phyloP scores from a whole-genome alignment of 1,140 invertebrate genomes.

The Pectinophora gossypiella region DNA sequence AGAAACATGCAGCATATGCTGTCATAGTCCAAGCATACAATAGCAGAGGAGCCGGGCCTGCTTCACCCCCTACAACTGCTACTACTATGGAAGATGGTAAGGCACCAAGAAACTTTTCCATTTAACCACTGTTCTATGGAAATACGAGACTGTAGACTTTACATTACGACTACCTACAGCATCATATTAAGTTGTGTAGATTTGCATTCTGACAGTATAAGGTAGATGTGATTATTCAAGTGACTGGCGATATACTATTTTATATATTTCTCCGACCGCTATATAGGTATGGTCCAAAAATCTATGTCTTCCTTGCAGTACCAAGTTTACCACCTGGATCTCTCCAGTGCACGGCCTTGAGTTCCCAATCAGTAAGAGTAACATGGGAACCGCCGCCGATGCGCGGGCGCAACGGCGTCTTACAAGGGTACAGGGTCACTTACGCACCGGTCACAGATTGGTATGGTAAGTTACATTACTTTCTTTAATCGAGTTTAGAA shows the following conservation, averaged over 20 bases:
- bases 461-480: constrained; percentile 81
- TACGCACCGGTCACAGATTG: constrained; percentile 83
- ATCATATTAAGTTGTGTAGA: no score
- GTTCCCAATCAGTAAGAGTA: constrained; percentile 89
- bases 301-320: constrained; percentile 69
- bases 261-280: no score
- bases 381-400: constrained; percentile 90
- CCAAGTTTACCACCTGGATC: constrained; percentile 88
- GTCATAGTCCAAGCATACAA: constrained; percentile 96
- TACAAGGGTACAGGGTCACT: constrained; percentile 92
- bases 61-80: constrained; percentile 87
- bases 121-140: no score
- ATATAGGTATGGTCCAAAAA: not conserved
- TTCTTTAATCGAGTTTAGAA: no score
- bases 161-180: no score
- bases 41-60: constrained; percentile 90
- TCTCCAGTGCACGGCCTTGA: constrained; percentile 84
- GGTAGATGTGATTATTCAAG: no score
- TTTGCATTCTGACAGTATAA: no score
- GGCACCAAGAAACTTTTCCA: no score
- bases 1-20: constrained; percentile 92
- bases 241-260: no score
- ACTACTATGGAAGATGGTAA: constrained; percentile 93
- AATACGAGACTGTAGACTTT: no score
- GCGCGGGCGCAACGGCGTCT: constrained; percentile 88